Conservation (phyloP, 1,140 invertebrate species). For the Drosophila sucinea region DNA sequence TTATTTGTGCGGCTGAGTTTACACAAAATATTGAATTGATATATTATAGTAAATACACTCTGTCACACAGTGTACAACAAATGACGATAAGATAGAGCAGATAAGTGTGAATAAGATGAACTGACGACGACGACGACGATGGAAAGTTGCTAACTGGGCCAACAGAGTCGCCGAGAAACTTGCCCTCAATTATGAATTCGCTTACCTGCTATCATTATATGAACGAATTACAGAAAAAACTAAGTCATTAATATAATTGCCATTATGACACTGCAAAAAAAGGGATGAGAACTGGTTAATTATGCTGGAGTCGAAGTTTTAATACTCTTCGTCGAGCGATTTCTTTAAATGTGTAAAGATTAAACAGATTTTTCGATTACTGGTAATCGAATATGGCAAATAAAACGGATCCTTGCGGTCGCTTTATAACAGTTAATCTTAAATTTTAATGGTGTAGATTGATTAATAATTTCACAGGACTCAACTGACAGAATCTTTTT, state of each 20-base stretch:
- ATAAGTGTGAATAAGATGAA: slow-evolving; percentile 11
- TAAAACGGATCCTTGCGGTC: too few relatives aligned
- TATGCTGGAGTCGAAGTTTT: neutral
- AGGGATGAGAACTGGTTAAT: neutral
- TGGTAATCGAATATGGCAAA: too few relatives aligned
- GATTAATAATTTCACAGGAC: too few relatives aligned
- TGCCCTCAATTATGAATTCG: neutral
- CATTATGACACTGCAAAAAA: slow-evolving; percentile 43
- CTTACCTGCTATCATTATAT: neutral
- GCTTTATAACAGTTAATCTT: too few relatives aligned
- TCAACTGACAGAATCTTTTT: too few relatives aligned
- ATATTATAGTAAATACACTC: neutral
- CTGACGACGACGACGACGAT: neutral
- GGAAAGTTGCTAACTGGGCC: neutral
- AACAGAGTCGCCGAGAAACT: too few relatives aligned
- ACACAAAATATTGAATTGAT: slow-evolving; percentile 28
- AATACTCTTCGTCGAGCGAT: neutral
- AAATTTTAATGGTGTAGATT: too few relatives aligned
- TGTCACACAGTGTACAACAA: neutral
- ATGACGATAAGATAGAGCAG: slow-evolving; percentile 1
- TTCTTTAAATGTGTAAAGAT: too few relatives aligned
- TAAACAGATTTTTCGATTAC: too few relatives aligned
- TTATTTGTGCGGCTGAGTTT: slow-evolving; percentile 50
- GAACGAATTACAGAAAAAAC: neutral
- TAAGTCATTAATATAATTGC: slow-evolving; percentile 49